Conservation (phyloP, 2,113 vertebrate species). For the Megaptera novaeangliae region DNA sequence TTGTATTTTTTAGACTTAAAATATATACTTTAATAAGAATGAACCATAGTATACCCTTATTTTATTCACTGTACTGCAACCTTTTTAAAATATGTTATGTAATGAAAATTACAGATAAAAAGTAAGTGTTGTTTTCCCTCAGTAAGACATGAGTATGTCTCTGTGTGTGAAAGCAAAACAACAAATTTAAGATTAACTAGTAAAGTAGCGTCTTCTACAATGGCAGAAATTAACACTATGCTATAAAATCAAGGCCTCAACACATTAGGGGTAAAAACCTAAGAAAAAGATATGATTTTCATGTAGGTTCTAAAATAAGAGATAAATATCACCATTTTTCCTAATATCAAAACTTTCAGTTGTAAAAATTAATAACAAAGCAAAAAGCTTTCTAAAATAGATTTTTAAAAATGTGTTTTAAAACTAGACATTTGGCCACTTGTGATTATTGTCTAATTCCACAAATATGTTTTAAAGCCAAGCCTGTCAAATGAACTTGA, state of each 20-base stretch:
- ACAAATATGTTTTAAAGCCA: conserved; percentile 60
- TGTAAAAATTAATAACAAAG: conserved; percentile 70
- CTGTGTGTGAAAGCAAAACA: background rate
- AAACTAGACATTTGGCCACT: conserved; percentile 48
- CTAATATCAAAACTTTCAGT: conserved; percentile 40
- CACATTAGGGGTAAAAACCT: background rate
- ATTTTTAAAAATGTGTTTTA: conserved; percentile 34
- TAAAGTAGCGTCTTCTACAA: conserved; percentile 24
- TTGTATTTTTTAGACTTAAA: background rate
- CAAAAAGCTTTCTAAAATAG: conserved; percentile 44
- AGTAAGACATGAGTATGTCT: background rate
- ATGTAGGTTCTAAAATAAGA: conserved; percentile 46
- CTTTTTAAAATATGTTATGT: background rate
- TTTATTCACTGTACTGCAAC: background rate
- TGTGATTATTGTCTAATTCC: conserved; percentile 52
- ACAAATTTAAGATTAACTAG: background rate
- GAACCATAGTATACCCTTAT: background rate
- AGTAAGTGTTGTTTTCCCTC: background rate
- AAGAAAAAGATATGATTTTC: conserved; percentile 3
- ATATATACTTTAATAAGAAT: background rate
- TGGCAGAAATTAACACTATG: conserved; percentile 9
- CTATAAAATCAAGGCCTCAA: conserved; percentile 22
- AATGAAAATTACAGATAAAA: background rate
- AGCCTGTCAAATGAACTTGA: conserved; percentile 58
- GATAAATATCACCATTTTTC: conserved; percentile 40